Evolutionary conservation across 2,113 vertebrate genomes (phyloP).

Genomic region (Baryphthengus martii): DNA sequence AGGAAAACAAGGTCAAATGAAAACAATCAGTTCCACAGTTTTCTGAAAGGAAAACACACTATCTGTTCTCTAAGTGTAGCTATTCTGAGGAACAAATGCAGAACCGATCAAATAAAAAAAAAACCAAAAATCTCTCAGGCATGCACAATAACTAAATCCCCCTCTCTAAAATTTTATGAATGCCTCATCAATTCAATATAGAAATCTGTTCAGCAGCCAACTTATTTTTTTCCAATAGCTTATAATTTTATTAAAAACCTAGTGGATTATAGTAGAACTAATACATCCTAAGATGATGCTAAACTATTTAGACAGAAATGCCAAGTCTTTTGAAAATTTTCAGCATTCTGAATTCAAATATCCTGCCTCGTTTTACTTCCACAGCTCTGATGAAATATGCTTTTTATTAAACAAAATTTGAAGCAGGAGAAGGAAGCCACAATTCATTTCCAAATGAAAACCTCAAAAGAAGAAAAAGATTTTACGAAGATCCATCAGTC

Average conservation of each 20-base stretch:
- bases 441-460: slow-evolving; percentile 39
- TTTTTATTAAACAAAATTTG: slow-evolving; percentile 50
- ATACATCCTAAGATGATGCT: background rate
- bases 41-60: background rate
- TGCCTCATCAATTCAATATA: background rate
- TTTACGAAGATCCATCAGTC: background rate
- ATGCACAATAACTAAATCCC: background rate
- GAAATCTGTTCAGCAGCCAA: slow-evolving; percentile 1
- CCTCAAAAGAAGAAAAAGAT: slow-evolving; percentile 42
- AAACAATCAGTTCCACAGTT: background rate
- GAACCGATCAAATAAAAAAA: background rate
- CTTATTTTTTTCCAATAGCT: background rate
- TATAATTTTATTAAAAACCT: slow-evolving; percentile 33
- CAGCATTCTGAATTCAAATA: slow-evolving; percentile 28
- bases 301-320: slow-evolving; percentile 36
- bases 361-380: slow-evolving; percentile 17
- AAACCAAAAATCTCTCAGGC: background rate
- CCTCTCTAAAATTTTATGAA: background rate
- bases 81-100: background rate
- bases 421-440: slow-evolving; percentile 28
- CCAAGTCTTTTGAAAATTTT: slow-evolving; percentile 42
- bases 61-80: background rate
- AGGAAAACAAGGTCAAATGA: background rate
- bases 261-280: slow-evolving; percentile 8
- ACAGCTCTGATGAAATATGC: slow-evolving; percentile 37